These are phyloP conservation scores for Sebastes taczanowskii DNA, from an alignment of 2,797 vertebrate species.

Conservation along the genomic window DNA sequence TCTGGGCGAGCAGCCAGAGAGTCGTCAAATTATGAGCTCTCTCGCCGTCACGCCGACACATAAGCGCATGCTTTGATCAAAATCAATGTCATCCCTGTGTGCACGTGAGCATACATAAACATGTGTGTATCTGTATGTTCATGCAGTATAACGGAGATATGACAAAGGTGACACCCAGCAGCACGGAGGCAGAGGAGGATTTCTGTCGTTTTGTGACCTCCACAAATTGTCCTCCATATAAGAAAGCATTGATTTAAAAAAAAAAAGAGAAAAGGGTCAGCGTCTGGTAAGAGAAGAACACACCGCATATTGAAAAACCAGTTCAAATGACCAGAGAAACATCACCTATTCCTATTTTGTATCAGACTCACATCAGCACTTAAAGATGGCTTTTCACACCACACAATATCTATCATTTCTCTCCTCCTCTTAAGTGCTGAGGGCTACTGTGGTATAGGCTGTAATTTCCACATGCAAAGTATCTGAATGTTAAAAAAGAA, in stretches of 20 bases:
- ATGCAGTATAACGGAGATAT: neutral
- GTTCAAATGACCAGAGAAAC: slow-evolving; percentile 46
- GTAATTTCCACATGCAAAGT: slow-evolving; percentile 32
- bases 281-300: slow-evolving; percentile 17
- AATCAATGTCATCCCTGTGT: neutral
- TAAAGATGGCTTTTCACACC: slow-evolving; percentile 26
- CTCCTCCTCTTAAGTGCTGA: slow-evolving; percentile 16
- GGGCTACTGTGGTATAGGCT: neutral
- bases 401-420: slow-evolving; percentile 16
- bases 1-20: slow-evolving; percentile 42
- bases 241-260: slow-evolving; percentile 51
- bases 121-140: neutral
- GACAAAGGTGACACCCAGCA: slow-evolving; percentile 29
- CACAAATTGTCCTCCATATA: slow-evolving; percentile 49
- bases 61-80: slow-evolving; percentile 13
- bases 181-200: slow-evolving; percentile 14
- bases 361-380: slow-evolving; percentile 26
- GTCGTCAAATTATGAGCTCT: slow-evolving; percentile 32
- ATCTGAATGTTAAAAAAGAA: slow-evolving; percentile 14
- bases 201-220: slow-evolving; percentile 18
- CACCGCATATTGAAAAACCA: slow-evolving; percentile 49
- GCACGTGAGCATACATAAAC: slow-evolving; percentile 3
- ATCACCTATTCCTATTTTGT: slow-evolving; percentile 12
- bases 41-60: slow-evolving; percentile 3
- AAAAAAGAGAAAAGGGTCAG: slow-evolving; percentile 45